Percentiles rank a stretch among this genome's conserved stretches.
Evolutionary conservation across 2,113 vertebrate species (phyloP).

Genomic region (Calypte anna): DNA sequence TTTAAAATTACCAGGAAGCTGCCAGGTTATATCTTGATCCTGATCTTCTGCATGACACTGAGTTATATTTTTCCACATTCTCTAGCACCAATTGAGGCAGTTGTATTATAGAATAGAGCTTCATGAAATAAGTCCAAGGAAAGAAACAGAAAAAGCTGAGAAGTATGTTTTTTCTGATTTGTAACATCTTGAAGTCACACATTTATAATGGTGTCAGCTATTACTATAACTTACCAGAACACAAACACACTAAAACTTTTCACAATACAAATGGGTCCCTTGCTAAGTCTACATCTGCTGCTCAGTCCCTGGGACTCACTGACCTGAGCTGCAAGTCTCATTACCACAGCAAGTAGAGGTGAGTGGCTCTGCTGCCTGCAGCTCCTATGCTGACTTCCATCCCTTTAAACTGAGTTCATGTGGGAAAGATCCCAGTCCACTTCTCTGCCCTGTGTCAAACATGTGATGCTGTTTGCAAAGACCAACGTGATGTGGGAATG

Average conservation of each 20-base stretch:
- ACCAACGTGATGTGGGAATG: background rate
- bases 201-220: background rate
- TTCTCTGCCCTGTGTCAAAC: background rate
- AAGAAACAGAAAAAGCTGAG: background rate
- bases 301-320: background rate
- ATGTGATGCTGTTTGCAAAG: background rate
- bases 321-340: background rate
- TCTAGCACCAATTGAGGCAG: fast-evolving
- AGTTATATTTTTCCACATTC: background rate
- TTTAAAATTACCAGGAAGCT: background rate
- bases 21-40: background rate
- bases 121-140: background rate
- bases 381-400: background rate
- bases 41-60: background rate
- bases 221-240: background rate
- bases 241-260: background rate
- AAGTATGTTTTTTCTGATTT: background rate
- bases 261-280: background rate
- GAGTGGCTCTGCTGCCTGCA: background rate
- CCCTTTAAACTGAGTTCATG: background rate
- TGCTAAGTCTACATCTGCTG: background rate
- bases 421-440: background rate
- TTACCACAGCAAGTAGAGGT: background rate
- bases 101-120: background rate
- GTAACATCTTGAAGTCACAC: background rate